Conservation (phyloP, 2,888 invertebrate species). For the Pollenia griseotomentosa region DNA sequence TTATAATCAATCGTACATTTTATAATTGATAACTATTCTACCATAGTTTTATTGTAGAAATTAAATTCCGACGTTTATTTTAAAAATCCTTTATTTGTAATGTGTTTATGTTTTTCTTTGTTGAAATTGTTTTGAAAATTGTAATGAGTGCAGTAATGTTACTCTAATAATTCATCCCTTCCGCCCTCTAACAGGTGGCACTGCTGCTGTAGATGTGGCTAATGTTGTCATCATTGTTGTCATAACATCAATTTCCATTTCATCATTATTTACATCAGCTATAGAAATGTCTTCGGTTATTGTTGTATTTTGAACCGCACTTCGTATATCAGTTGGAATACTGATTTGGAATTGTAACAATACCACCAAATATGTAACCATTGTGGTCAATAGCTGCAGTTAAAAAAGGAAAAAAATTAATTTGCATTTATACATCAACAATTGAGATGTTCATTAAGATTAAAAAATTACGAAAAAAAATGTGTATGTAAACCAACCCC, state of each 20-base stretch:
- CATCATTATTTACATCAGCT: constrained; percentile 76
- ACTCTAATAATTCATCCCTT: constrained; percentile 58
- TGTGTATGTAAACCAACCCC: constrained; percentile 84
- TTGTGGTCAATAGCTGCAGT: constrained; percentile 88
- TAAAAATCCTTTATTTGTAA: too few species aligned
- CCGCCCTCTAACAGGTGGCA: constrained; percentile 51
- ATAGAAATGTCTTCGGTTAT: constrained; percentile 71
- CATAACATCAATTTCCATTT: constrained; percentile 75
- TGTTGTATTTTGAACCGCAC: constrained; percentile 74
- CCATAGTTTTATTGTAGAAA: too few species aligned
- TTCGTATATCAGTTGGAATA: constrained; percentile 86
- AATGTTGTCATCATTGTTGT: constrained; percentile 67
- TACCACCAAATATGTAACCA: constrained; percentile 91
- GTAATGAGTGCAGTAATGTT: not conserved
- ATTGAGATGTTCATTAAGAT: not conserved
- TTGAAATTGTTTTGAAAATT: too few species aligned
- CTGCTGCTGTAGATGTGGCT: constrained; percentile 43
- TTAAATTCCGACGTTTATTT: too few species aligned
- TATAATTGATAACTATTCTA: too few species aligned
- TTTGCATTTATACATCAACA: not conserved
- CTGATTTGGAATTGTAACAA: constrained; percentile 91
- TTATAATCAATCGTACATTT: too few species aligned
- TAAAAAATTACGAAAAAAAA: not conserved
- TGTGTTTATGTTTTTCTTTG: too few species aligned
- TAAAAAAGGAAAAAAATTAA: constrained; percentile 23